Percentiles rank a stretch among this genome's conserved stretches.
Evolutionary conservation across 2,888 invertebrate species (phyloP).

Genomic region (Desoria tigrina): DNA sequence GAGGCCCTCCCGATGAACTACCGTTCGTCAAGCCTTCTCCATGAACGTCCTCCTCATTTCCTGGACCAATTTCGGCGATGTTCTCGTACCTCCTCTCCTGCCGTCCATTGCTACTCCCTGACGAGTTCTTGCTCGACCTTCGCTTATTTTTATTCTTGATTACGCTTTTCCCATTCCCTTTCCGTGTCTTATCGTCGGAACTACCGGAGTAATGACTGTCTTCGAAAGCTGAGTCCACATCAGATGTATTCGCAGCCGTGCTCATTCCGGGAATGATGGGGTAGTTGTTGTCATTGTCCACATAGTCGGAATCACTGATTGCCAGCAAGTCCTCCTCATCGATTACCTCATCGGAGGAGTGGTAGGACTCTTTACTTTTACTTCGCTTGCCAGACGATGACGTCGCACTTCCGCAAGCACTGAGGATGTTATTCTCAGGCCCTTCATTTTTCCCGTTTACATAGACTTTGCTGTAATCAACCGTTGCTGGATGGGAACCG

Average conservation of each 20-base stretch:
- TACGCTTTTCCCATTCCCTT: neutral
- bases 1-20: neutral
- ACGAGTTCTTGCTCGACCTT: neutral
- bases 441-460: neutral
- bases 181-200: conserved; percentile 9
- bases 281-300: neutral
- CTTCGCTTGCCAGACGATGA: neutral
- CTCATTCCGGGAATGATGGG: conserved; percentile 6
- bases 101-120: neutral
- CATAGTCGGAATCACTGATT: neutral
- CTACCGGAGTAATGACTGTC: conserved; percentile 16
- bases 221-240: conserved; percentile 21
- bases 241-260: neutral
- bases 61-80: neutral
- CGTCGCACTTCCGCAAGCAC: conserved; percentile 3
- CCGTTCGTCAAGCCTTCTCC: too few species aligned
- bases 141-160: neutral
- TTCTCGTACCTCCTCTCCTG: neutral
- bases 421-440: neutral
- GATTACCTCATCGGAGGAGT: conserved; percentile 13
- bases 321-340: neutral
- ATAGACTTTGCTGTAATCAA: neutral
- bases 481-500: neutral
- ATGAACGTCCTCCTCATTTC: too few species aligned
- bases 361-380: conserved; percentile 7